phyloP scores from a whole-genome alignment of 2,888 invertebrate genomes.

The Malachius bipustulatus region DNA sequence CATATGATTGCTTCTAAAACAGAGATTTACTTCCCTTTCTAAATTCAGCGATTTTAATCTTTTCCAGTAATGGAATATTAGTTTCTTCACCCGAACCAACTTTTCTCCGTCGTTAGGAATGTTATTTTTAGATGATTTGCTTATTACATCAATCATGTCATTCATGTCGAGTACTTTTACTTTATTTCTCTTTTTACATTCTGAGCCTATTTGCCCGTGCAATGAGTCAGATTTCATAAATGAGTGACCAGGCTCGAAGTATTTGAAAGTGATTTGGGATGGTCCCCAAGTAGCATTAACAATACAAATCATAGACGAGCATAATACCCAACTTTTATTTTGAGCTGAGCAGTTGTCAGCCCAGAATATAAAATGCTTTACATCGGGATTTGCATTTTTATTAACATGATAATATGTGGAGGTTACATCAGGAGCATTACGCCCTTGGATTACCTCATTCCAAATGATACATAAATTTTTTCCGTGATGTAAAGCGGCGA shows the following conservation, averaged over 20 bases:
- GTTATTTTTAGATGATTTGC: constrained; percentile 1
- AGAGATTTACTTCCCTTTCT: not conserved
- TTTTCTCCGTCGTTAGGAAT: constrained; percentile 2
- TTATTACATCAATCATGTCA: constrained; percentile 1
- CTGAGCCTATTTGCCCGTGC: constrained; percentile 1
- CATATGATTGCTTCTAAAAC: not conserved
- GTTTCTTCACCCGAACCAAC: not conserved
- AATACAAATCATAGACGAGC: not conserved
- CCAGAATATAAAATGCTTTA: constrained; percentile 2
- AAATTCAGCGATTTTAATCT: not conserved
- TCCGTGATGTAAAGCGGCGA: not conserved
- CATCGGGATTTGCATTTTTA: constrained; percentile 3
- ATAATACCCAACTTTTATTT: constrained; percentile 1
- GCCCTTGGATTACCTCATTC: constrained; percentile 1
- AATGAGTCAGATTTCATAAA: constrained; percentile 1
- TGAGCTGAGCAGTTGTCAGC: constrained; percentile 2
- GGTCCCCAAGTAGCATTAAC: constrained; percentile 2
- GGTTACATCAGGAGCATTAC: constrained; percentile 3
- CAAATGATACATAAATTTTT: not conserved
- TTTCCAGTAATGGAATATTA: constrained; percentile 3
- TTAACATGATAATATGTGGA: not conserved
- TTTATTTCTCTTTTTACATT: not conserved
- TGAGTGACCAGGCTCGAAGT: constrained; percentile 3
- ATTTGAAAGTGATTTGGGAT: not conserved
- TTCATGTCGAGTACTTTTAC: not conserved